These are phyloP conservation scores for Timema podura DNA, from an alignment of 2,888 invertebrate species.

Conservation along the genomic window DNA sequence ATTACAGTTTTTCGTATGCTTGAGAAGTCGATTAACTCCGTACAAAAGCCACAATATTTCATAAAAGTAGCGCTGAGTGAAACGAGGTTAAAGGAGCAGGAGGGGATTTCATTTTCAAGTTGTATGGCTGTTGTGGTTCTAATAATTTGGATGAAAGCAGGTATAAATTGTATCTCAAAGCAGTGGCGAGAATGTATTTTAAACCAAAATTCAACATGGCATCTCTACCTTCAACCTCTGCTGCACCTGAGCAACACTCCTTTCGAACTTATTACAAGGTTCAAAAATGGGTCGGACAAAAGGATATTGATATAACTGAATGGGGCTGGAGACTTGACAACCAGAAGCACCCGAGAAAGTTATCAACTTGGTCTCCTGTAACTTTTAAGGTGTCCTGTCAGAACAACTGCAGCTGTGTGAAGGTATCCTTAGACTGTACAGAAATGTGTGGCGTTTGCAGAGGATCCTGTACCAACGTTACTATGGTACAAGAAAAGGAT, in stretches of 20 bases:
- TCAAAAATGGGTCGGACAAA: not conserved
- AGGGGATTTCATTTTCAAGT: conserved; percentile 8
- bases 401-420: conserved; percentile 10
- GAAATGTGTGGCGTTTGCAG: not conserved
- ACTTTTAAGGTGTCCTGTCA: not conserved
- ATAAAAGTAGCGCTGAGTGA: not conserved
- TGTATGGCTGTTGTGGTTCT: conserved; percentile 1
- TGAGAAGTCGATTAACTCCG: not conserved
- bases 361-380: conserved; percentile 8
- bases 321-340: not conserved
- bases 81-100: not conserved
- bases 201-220: conserved; percentile 11
- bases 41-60: not conserved
- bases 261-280: not conserved
- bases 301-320: not conserved
- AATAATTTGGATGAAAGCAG: conserved; percentile 4
- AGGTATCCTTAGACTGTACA: not conserved
- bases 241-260: conserved; percentile 1
- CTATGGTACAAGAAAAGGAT: conserved; percentile 1
- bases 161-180: not conserved
- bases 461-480: not conserved
- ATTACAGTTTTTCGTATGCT: not conserved
- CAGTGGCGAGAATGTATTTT: not conserved
- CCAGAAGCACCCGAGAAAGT: not conserved
- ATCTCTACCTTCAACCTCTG: not conserved